These are phyloP conservation scores for Netelia fuscicornis DNA, from an alignment of 2,888 invertebrate genomes.

Conservation along the genomic window DNA sequence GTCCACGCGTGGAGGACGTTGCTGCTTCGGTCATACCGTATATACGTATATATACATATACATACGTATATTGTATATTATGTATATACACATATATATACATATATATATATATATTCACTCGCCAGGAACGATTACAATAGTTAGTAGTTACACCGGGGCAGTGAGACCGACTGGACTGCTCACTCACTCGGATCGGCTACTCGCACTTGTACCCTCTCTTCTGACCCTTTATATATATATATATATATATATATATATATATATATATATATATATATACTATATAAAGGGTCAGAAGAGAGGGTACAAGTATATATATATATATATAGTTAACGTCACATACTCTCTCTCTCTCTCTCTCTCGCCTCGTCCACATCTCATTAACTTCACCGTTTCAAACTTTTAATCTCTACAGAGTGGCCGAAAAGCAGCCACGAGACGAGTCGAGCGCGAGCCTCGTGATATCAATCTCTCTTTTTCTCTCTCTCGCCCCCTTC, in stretches of 20 bases:
- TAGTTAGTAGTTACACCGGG: slow-evolving; percentile 38
- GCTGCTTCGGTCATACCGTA: slow-evolving; percentile 67
- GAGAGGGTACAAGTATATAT: no score
- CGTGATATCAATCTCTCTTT: slow-evolving; percentile 63
- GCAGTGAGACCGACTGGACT: slow-evolving; percentile 55
- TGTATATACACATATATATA: neutral
- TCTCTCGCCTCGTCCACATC: slow-evolving; percentile 66
- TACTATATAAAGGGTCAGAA: no score
- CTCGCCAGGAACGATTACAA: slow-evolving; percentile 49
- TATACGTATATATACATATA: neutral
- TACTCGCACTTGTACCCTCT: slow-evolving; percentile 53
- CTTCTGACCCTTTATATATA: slow-evolving; percentile 44
- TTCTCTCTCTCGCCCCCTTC: neutral
- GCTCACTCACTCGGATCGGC: slow-evolving; percentile 59
- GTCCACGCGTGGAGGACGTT: slow-evolving; percentile 79
- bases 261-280: no score
- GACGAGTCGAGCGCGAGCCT: slow-evolving; percentile 55
- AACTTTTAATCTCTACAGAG: slow-evolving; percentile 62
- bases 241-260: slow-evolving; percentile 13
- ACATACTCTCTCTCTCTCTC: slow-evolving; percentile 14
- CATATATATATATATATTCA: neutral
- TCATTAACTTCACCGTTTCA: slow-evolving; percentile 69
- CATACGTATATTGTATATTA: neutral
- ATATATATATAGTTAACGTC: neutral
- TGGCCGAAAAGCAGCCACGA: slow-evolving; percentile 60